Percentiles rank a stretch among this genome's conserved stretches.
These are phyloP conservation scores for Oceanites oceanicus DNA, from an alignment of 2,113 vertebrate species.

Conservation along the genomic window DNA sequence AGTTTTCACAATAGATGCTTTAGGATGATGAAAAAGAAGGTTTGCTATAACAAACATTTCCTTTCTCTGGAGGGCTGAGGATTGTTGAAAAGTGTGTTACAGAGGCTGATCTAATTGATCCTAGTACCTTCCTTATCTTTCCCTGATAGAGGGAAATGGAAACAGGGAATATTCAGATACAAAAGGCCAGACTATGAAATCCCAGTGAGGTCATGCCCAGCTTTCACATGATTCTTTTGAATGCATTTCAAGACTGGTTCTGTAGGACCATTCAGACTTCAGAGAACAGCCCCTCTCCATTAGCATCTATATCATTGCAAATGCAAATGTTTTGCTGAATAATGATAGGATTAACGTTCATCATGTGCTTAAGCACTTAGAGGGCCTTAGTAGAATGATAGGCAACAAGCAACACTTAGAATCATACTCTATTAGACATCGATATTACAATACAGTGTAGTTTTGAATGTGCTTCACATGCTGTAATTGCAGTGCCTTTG, in stretches of 20 bases:
- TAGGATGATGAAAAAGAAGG: not conserved
- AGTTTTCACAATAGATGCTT: not conserved
- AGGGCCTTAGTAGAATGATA: not conserved
- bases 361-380: not conserved
- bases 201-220: not conserved
- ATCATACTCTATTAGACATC: not conserved
- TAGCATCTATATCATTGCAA: not conserved
- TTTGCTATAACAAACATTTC: not conserved
- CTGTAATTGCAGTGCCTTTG: not conserved
- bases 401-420: not conserved
- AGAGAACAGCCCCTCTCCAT: not conserved
- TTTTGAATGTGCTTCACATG: not conserved
- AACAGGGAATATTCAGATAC: not conserved
- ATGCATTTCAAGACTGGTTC: not conserved
- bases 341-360: accelerated
- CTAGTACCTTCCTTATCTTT: not conserved
- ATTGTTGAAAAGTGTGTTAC: not conserved
- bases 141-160: not conserved
- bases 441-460: not conserved
- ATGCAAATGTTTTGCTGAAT: not conserved
- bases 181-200: not conserved
- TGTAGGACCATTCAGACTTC: not conserved
- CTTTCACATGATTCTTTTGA: not conserved
- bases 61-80: not conserved
- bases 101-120: not conserved